A percentile compares a stretch with the other conserved stretches of the same genome.
phyloP scores from a whole-genome alignment of 2,797 vertebrate species.

The Alauda arvensis region DNA sequence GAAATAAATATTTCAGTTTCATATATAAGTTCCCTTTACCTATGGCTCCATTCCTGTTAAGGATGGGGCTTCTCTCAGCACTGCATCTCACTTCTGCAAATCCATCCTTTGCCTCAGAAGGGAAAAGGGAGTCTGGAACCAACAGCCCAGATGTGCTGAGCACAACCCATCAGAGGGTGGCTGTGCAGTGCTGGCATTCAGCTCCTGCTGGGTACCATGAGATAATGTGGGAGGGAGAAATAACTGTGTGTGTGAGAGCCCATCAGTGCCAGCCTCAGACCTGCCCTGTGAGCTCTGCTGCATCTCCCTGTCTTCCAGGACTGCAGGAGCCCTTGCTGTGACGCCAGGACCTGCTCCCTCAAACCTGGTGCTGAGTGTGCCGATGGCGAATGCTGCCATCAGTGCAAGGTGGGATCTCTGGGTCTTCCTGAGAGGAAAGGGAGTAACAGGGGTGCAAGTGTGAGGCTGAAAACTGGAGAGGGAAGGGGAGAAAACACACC shows the following conservation, averaged over 20 bases:
- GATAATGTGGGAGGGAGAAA: background rate
- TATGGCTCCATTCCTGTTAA: background rate
- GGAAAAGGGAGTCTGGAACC: background rate
- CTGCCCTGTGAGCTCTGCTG: background rate
- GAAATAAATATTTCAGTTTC: background rate
- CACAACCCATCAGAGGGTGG: background rate
- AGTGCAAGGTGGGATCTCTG: conserved; percentile 83
- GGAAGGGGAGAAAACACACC: background rate
- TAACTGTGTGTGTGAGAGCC: background rate
- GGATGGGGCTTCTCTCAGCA: background rate
- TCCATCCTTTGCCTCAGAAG: background rate
- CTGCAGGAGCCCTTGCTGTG: conserved; percentile 91
- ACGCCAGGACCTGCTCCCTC: conserved; percentile 90
- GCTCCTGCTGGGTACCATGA: background rate
- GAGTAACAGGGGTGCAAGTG: background rate
- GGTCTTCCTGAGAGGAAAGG: background rate
- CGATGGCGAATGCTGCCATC: conserved; percentile 90
- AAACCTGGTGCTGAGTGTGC: conserved; percentile 88
- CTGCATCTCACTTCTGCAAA: background rate
- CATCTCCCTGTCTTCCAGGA: conserved; percentile 73
- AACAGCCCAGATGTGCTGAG: background rate
- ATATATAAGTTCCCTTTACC: background rate
- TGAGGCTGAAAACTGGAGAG: background rate
- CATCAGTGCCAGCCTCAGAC: background rate
- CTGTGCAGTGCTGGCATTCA: background rate